Conservation (phyloP, 1,140 invertebrate genomes). For the Drosophila sp. region DNA sequence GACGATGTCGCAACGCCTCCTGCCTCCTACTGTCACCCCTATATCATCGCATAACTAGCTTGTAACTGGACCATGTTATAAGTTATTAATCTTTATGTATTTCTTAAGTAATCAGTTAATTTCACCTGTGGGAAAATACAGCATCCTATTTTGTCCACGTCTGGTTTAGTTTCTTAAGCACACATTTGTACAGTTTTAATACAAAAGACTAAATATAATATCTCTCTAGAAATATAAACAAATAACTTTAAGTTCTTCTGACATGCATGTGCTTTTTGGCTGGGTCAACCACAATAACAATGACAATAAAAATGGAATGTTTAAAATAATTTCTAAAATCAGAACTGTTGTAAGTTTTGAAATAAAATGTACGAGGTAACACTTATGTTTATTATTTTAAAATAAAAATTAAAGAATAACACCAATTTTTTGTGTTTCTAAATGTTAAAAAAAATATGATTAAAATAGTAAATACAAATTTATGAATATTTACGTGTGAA, state of each 20-base stretch:
- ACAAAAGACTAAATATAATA: constrained; percentile 64
- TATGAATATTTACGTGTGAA: too few species aligned
- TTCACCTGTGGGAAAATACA: constrained; percentile 31
- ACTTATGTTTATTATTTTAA: too few species aligned
- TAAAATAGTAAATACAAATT: too few species aligned
- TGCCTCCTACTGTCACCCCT: neutral
- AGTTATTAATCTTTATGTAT: constrained; percentile 21
- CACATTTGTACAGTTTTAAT: constrained; percentile 58
- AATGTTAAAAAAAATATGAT: too few species aligned
- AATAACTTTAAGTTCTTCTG: constrained; percentile 18
- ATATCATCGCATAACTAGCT: constrained; percentile 30
- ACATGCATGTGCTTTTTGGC: constrained; percentile 50
- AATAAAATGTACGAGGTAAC: too few species aligned
- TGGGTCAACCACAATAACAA: constrained; percentile 31
- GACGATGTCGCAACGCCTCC: neutral
- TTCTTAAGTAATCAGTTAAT: constrained; percentile 39
- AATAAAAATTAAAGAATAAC: too few species aligned
- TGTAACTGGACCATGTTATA: constrained; percentile 58
- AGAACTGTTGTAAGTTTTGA: neutral
- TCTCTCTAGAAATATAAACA: constrained; percentile 25
- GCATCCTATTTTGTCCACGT: constrained; percentile 24
- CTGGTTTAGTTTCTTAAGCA: constrained; percentile 14
- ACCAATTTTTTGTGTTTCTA: too few species aligned
- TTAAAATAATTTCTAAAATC: too few species aligned
- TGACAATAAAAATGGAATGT: constrained; percentile 38